Evolutionary conservation across 2,797 vertebrate species (phyloP).

Genomic region (Lepus oiostolus): DNA sequence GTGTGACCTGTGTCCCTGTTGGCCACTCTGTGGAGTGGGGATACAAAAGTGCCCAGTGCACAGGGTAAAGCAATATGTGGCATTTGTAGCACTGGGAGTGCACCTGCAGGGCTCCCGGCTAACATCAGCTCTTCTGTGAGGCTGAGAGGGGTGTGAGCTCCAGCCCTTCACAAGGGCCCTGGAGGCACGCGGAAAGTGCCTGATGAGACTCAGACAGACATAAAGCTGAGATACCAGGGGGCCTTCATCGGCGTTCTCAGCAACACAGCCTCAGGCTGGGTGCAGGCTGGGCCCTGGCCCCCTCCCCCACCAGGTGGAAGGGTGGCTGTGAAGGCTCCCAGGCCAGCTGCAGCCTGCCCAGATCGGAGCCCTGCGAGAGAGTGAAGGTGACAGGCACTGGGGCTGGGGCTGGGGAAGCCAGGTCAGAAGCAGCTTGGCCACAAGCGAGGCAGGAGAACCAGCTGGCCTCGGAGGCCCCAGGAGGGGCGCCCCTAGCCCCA

Average conservation of each 20-base stretch:
- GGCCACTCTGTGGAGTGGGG: neutral
- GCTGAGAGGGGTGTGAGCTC: fast-evolving
- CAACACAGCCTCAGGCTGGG: neutral
- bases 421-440: slow-evolving; percentile 57
- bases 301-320: neutral
- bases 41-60: fast-evolving
- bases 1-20: neutral
- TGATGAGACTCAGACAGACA: neutral
- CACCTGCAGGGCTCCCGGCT: neutral
- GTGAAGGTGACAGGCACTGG: slow-evolving; percentile 65
- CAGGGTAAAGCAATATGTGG: neutral
- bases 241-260: neutral
- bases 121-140: fast-evolving
- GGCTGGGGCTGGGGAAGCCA: neutral
- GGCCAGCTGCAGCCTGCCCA: slow-evolving; percentile 59
- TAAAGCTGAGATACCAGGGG: neutral
- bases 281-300: neutral
- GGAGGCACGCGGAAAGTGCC: fast-evolving
- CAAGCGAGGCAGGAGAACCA: neutral
- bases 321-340: neutral
- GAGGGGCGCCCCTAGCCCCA: neutral
- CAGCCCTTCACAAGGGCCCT: fast-evolving
- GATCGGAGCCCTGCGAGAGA: slow-evolving; percentile 46
- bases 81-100: neutral
- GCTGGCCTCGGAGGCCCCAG: slow-evolving; percentile 37